These are phyloP conservation scores for Siniperca undulata DNA, from an alignment of 2,797 vertebrate genomes.

Conservation along the genomic window DNA sequence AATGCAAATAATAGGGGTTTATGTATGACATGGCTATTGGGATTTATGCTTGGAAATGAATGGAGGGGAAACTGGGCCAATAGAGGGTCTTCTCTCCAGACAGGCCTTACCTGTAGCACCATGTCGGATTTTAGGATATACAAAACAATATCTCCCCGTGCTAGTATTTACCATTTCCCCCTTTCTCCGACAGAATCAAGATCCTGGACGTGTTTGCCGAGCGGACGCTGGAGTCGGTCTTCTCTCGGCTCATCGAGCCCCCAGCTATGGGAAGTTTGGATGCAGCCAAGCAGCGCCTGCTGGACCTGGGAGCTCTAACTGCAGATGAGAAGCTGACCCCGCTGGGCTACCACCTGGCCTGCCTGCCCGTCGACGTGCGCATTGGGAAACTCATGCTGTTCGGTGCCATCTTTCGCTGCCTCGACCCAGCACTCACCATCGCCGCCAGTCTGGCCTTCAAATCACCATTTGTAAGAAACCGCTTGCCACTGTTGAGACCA, in stretches of 20 bases:
- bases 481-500: background rate
- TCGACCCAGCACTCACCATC: constrained; percentile 96
- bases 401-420: constrained; percentile 97
- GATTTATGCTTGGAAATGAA: background rate
- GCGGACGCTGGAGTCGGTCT: constrained; percentile 89
- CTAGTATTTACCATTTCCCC: background rate
- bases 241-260: constrained; percentile 94
- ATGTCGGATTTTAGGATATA: background rate
- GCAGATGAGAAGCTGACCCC: constrained; percentile 93
- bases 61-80: background rate
- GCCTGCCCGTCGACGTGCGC: constrained; percentile 96
- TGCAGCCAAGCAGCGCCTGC: constrained; percentile 91
- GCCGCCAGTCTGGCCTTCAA: constrained; percentile 98
- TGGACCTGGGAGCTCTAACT: constrained; percentile 93
- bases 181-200: constrained; percentile 89
- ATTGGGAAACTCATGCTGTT: constrained; percentile 98
- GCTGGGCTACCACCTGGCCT: constrained; percentile 97
- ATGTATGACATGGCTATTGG: background rate
- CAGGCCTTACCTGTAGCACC: background rate
- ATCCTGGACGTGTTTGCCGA: constrained; percentile 94
- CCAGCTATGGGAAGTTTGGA: constrained; percentile 88
- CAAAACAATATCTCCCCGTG: background rate
- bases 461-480: constrained; percentile 84
- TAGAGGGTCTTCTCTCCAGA: background rate
- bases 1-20: background rate